Evolutionary conservation across 92 coral and sea anemone genomes (phyloP).

Genomic region (Heliopora coerulea): DNA sequence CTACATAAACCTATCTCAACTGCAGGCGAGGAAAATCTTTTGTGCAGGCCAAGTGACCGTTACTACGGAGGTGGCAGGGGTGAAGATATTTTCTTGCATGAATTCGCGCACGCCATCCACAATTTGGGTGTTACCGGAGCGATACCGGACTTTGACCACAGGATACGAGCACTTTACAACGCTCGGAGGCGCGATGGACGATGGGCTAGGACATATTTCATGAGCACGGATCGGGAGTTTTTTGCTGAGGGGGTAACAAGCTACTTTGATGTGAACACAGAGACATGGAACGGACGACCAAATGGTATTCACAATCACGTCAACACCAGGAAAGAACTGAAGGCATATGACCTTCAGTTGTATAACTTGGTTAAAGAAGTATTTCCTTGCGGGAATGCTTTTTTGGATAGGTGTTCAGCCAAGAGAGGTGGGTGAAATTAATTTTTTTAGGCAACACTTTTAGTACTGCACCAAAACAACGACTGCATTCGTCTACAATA

Average conservation of each 20-base stretch:
- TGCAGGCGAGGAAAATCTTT: conserved; percentile 35
- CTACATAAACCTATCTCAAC: conserved; percentile 36
- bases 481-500: no score
- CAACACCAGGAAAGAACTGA: conserved; percentile 19
- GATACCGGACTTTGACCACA: conserved; percentile 19
- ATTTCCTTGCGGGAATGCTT: conserved; percentile 27
- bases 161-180: conserved; percentile 13
- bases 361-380: conserved; percentile 36
- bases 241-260: conserved; percentile 38
- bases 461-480: no score
- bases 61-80: conserved; percentile 36
- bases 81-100: conserved; percentile 33
- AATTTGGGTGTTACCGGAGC: conserved; percentile 55
- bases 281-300: conserved; percentile 21
- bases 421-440: conserved; percentile 1
- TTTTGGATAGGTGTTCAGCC: conserved; percentile 33
- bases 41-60: conserved; percentile 35
- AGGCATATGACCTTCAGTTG: conserved; percentile 6
- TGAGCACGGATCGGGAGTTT: conserved; percentile 43
- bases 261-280: conserved; percentile 36
- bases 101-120: conserved; percentile 36
- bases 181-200: conserved; percentile 4
- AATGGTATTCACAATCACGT: conserved; percentile 40
- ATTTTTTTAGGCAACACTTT: no score
- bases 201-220: conserved; percentile 21